Conservation (phyloP, 2,797 vertebrate species). For the Heterohyrax brucei region DNA sequence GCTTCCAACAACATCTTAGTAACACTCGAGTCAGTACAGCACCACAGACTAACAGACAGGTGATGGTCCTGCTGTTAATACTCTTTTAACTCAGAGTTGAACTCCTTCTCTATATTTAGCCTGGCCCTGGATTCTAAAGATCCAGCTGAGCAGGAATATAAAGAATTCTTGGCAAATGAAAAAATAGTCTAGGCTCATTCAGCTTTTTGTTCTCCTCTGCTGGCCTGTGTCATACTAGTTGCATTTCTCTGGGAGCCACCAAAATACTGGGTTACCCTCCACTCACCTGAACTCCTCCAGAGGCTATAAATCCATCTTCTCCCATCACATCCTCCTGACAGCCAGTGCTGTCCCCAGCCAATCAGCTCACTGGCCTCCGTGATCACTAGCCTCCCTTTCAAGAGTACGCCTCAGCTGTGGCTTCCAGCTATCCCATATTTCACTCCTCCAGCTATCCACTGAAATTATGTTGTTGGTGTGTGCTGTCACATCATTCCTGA, state of each 20-base stretch:
- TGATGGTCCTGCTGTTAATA: not conserved
- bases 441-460: not conserved
- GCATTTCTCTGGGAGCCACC: not conserved
- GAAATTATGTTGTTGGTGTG: not conserved
- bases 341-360: not conserved
- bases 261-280: not conserved
- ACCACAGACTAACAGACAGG: not conserved
- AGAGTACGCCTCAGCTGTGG: not conserved
- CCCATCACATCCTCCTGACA: not conserved
- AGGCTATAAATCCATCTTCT: not conserved
- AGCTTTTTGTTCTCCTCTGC: not conserved
- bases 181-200: not conserved
- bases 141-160: not conserved
- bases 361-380: not conserved
- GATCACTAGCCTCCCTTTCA: not conserved
- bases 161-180: not conserved
- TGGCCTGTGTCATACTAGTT: not conserved
- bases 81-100: not conserved
- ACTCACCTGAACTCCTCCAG: not conserved
- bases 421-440: not conserved
- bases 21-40: not conserved
- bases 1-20: not conserved
- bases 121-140: slow-evolving; percentile 14
- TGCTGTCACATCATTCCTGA: too few species aligned
- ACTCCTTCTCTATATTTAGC: slow-evolving; percentile 26